Evolutionary conservation across 53 echinoderm and acorn worm species (phyloP), one percentile per base, ranked within the genome.

Genomic region (Zoroaster sp.): DNA sequence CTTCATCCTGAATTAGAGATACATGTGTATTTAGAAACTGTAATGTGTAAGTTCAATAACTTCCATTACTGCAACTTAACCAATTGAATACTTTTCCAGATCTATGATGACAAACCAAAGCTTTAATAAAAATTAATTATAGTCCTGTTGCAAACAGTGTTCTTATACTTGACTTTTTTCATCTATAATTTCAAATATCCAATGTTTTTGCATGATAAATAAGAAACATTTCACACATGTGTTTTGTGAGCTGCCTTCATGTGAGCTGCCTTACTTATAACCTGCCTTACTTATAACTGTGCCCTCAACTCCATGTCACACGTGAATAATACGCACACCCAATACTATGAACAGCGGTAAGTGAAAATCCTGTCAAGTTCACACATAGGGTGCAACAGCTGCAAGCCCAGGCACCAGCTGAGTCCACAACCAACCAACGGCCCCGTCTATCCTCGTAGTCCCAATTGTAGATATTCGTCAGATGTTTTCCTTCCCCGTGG

Each of bases 351-450:
- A 59, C 9, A 59, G 4, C 63, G 28, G 23, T 28, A 59, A 59
- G 21, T 59, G 63, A 66, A 66, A 44, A 31, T 54, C 21, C 51
- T 35, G 85, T 71, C 5, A 32, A 46, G 46, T 70, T 70, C 70
- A 6, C 85, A 70, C 53, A 25, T 85, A 4, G 71, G 36, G 71
- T 25, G 69, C 85, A 85, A 85, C 85, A 85, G 85, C 85, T 85
- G 85, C 69, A 37, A 33, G 35, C 49, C 49, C 15, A 45, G 8
- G n/a, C 20, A 8, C 53, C 69, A 51, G 51, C 81, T 31, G 9
- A 66, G 81, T 66, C 21, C 21, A 20, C 76, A 31, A 35, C 20
- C 40, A 23, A 4, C 6, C 4, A 31, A 76, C 46, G 49, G 15
- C 70, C 31, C 5, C 42, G 11, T 14, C 28, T 40, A 35, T 63